A percentile compares a stretch with the other conserved stretches of the same genome.
These are phyloP conservation scores for Palythoa caribaeorum DNA, from an alignment of 92 coral and sea anemone species.

Conservation along the genomic window DNA sequence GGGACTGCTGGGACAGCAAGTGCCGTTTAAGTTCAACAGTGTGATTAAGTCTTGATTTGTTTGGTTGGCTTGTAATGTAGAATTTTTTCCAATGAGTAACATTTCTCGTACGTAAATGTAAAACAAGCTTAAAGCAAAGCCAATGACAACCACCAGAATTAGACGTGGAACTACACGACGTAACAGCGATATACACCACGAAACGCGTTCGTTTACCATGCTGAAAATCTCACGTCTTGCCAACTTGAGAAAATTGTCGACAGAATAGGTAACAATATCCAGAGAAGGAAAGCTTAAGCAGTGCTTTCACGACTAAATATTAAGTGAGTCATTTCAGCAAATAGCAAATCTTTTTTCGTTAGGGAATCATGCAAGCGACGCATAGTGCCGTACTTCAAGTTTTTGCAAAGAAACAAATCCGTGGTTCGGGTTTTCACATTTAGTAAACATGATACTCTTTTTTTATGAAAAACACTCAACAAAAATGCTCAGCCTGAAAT, in stretches of 20 bases:
- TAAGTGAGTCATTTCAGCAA: slow-evolving; percentile 9
- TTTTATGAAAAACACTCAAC: background rate
- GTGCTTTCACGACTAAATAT: background rate
- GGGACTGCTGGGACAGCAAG: background rate
- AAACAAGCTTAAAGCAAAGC: slow-evolving; percentile 1
- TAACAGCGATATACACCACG: background rate
- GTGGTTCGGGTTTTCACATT: too few relatives aligned
- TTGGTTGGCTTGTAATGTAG: background rate
- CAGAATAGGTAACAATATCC: background rate
- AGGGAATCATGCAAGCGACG: background rate
- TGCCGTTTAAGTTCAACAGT: background rate
- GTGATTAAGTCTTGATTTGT: background rate
- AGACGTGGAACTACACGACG: background rate
- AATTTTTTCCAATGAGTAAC: background rate
- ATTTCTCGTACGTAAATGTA: background rate
- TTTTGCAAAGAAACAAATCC: background rate
- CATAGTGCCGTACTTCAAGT: background rate
- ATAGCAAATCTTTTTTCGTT: too few relatives aligned
- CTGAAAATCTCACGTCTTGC: background rate
- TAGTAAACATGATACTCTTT: background rate
- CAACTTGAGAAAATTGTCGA: background rate
- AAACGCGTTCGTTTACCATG: background rate
- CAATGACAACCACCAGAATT: background rate
- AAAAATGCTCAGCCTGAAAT: too few relatives aligned
- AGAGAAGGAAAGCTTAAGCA: slow-evolving; percentile 6